These are phyloP conservation scores for Motacilla tschutschensis DNA, from an alignment of 2,113 vertebrate species.

Conservation along the genomic window DNA sequence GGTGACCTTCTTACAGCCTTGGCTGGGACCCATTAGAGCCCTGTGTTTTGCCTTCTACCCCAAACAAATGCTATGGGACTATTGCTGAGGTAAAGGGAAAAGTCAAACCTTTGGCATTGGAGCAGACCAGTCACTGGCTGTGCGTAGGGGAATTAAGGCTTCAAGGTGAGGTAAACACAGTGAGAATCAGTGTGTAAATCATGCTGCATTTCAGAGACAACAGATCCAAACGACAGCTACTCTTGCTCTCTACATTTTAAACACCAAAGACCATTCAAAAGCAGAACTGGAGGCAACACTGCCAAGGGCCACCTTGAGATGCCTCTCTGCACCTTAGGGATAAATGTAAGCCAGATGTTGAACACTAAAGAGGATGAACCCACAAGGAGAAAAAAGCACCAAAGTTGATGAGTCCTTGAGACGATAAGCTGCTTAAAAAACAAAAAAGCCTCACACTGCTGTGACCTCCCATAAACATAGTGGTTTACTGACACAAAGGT, in stretches of 20 bases:
- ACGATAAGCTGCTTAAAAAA: constrained; percentile 15
- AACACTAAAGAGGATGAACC: neutral
- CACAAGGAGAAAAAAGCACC: constrained; percentile 56
- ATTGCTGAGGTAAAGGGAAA: constrained; percentile 46
- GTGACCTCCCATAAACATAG: constrained; percentile 15
- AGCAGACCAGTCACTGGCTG: constrained; percentile 44
- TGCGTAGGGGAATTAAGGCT: constrained; percentile 72
- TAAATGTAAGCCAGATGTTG: neutral
- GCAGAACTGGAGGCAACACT: constrained; percentile 4
- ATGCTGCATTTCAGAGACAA: constrained; percentile 14
- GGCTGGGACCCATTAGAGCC: constrained; percentile 5
- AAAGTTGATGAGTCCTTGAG: constrained; percentile 52
- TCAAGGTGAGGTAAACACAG: constrained; percentile 69
- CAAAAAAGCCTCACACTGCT: constrained; percentile 17
- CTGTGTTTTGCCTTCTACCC: constrained; percentile 50
- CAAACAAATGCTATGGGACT: constrained; percentile 40
- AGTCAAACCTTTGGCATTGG: constrained; percentile 49
- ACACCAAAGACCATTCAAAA: constrained; percentile 20
- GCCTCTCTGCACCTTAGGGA: constrained; percentile 4
- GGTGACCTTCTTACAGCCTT: constrained; percentile 26
- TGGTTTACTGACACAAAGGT: constrained; percentile 6
- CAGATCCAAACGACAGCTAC: constrained; percentile 3
- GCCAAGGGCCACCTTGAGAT: constrained; percentile 1
- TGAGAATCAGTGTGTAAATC: constrained; percentile 44
- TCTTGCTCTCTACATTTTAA: constrained; percentile 41